These are phyloP conservation scores for Drosophila melanosoma DNA, from an alignment of 2,888 invertebrate genomes.

Conservation along the genomic window DNA sequence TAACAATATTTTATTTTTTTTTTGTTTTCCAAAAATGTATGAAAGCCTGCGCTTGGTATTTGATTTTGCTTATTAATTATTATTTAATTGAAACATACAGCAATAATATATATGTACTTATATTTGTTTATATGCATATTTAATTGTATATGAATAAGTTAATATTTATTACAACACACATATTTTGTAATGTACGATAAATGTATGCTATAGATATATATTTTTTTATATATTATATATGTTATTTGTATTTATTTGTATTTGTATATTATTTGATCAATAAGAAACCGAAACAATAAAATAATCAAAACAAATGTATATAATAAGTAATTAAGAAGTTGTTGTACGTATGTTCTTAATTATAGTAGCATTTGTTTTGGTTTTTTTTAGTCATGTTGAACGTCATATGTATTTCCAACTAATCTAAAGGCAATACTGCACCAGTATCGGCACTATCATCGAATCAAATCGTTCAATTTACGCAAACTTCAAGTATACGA, in stretches of 20 bases:
- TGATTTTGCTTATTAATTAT: conserved; percentile 34
- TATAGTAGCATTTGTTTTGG: not conserved
- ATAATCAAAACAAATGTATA: conserved; percentile 4
- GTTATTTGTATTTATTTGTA: conserved; percentile 72
- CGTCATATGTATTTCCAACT: conserved; percentile 52
- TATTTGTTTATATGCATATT: conserved; percentile 32
- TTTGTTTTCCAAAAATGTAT: conserved; percentile 77
- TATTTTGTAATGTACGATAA: conserved; percentile 25
- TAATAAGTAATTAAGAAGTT: conserved; percentile 10
- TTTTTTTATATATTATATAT: conserved; percentile 8
- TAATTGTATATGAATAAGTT: conserved; percentile 29
- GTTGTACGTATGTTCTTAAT: conserved; percentile 11
- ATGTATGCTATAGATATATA: conserved; percentile 31
- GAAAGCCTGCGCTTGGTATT: conserved; percentile 72
- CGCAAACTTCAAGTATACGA: not conserved
- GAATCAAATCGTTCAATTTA: not conserved
- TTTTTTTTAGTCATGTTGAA: conserved; percentile 48
- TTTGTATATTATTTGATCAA: conserved; percentile 55
- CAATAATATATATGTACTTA: conserved; percentile 24
- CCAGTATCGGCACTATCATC: conserved; percentile 20
- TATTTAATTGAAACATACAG: conserved; percentile 53
- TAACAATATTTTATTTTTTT: conserved; percentile 18
- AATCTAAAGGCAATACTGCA: conserved; percentile 31
- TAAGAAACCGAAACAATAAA: conserved; percentile 35
- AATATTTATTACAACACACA: conserved; percentile 31